These are phyloP conservation scores for Mormyrus iriodes DNA, from an alignment of 2,113 vertebrate species.

Conservation along the genomic window DNA sequence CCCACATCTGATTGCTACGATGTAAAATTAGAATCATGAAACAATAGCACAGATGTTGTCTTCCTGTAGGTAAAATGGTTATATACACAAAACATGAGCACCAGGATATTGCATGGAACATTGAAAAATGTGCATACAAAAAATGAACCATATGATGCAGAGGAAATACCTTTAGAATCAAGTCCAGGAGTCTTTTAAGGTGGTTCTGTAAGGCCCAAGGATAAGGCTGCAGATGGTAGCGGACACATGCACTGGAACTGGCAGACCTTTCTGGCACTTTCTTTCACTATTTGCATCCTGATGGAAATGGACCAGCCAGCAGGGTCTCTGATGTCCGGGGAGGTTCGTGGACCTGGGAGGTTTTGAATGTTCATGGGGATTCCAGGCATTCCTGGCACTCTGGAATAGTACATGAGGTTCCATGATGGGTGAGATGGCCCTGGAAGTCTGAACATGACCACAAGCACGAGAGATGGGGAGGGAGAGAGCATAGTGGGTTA, in stretches of 20 bases:
- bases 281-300: background rate
- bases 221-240: constrained; percentile 4
- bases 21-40: constrained; percentile 11
- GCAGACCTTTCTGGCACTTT: constrained; percentile 34
- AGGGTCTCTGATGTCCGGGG: background rate
- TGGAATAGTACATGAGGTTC: constrained; percentile 51
- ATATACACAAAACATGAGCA: background rate
- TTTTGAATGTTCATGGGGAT: constrained; percentile 29
- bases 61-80: background rate
- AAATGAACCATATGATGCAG: background rate
- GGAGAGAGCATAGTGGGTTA: background rate
- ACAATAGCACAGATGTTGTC: background rate
- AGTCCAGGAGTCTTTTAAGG: background rate
- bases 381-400: constrained; percentile 51
- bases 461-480: background rate
- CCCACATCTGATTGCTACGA: background rate
- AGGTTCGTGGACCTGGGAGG: background rate
- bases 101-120: background rate
- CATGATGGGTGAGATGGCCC: constrained; percentile 39
- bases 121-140: background rate
- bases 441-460: constrained; percentile 43
- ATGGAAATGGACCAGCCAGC: background rate
- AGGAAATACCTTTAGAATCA: background rate
- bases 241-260: constrained; percentile 44
- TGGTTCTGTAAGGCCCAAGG: background rate